phyloP scores from a whole-genome alignment of 1,140 invertebrate species.

The Eupeodes corollae region DNA sequence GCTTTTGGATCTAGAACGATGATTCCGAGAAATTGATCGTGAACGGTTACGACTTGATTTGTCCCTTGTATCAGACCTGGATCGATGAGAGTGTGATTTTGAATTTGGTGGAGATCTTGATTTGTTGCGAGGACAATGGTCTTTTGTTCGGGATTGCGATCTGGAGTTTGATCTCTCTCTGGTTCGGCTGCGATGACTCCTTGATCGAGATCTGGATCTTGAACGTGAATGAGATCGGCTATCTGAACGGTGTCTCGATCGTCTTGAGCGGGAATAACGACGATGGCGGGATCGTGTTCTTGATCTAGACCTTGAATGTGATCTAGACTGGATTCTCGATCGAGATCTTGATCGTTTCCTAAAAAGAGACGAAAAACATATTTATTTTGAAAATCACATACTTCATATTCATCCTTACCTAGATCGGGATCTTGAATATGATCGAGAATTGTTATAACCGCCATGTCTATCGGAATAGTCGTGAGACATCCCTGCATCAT shows the following conservation, averaged over 20 bases:
- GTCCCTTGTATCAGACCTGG: no score
- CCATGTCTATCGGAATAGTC: background rate
- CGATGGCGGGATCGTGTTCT: constrained; percentile 16
- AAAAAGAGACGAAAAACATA: constrained; percentile 20
- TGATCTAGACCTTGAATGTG: constrained; percentile 10
- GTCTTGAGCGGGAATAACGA: constrained; percentile 31
- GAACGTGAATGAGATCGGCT: constrained; percentile 23
- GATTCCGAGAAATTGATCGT: constrained; percentile 1
- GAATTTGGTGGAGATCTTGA: constrained; percentile 12
- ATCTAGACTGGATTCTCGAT: constrained; percentile 35
- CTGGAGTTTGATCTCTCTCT: constrained; percentile 8
- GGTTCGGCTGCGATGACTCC: background rate
- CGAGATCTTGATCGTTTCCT: constrained; percentile 34
- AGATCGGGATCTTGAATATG: background rate
- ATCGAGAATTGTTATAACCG: background rate
- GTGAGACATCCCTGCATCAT: background rate
- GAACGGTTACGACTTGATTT: no score
- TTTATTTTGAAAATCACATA: constrained; percentile 23
- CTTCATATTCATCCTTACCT: constrained; percentile 2
- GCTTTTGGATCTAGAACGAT: background rate
- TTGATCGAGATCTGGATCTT: constrained; percentile 30
- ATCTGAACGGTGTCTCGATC: constrained; percentile 13
- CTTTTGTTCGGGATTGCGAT: constrained; percentile 15
- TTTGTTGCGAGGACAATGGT: constrained; percentile 6
- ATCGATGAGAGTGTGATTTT: constrained; percentile 7